A percentile compares a stretch with the other conserved stretches of the same genome.
phyloP scores from a whole-genome alignment of 2,113 vertebrate species.

The Labeo catla region DNA sequence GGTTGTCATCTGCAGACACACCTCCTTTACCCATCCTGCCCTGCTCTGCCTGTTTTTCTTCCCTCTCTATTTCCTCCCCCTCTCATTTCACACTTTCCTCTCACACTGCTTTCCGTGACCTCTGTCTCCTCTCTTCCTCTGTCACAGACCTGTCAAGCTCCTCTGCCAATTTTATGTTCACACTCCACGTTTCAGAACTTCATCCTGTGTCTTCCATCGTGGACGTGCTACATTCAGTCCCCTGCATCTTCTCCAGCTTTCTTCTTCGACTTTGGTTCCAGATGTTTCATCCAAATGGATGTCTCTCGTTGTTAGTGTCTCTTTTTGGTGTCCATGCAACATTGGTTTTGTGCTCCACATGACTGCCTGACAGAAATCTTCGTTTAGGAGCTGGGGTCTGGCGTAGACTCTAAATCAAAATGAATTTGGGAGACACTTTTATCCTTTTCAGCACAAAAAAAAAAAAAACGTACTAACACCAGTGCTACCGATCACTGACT shows the following conservation, averaged over 20 bases:
- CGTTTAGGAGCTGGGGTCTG: background rate
- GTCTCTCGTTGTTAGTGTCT: background rate
- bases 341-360: background rate
- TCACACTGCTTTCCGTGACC: constrained; percentile 14
- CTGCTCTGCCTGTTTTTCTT: background rate
- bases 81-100: constrained; percentile 19
- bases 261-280: background rate
- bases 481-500: no score
- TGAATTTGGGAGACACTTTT: background rate
- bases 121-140: constrained; percentile 30
- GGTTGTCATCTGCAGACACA: constrained; percentile 21
- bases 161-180: background rate
- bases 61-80: background rate
- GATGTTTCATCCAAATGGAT: background rate
- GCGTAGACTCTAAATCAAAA: background rate
- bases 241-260: background rate
- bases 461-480: no score
- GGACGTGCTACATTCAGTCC: background rate
- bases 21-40: background rate
- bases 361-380: background rate
- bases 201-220: background rate
- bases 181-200: background rate
- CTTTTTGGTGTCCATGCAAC: background rate
- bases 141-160: background rate
- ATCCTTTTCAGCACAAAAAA: background rate